Conservation (phyloP, 2,888 invertebrate genomes). For the Coelopa pilipes region DNA sequence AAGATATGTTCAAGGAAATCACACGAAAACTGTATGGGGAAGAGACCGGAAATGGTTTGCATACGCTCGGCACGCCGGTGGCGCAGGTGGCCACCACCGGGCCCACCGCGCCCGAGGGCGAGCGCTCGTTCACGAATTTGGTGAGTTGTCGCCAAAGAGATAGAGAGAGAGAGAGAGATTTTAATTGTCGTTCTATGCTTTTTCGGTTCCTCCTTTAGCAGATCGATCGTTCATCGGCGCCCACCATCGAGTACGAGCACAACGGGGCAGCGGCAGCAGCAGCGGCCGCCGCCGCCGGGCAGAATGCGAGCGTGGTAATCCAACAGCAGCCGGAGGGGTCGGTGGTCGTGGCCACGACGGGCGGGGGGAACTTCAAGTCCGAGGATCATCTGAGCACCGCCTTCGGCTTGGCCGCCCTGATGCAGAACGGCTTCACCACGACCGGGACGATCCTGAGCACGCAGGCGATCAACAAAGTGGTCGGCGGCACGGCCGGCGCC, state of each 20-base stretch:
- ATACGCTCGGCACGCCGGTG: conserved; percentile 67
- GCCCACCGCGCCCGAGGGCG: conserved; percentile 67
- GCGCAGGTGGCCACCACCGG: conserved; percentile 67
- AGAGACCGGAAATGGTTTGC: conserved; percentile 71
- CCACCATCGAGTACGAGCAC: conserved; percentile 66
- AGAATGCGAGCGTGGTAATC: conserved; percentile 52
- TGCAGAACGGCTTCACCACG: conserved; percentile 72
- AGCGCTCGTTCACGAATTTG: conserved; percentile 67
- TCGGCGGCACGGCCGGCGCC: conserved; percentile 50
- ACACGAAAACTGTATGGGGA: conserved; percentile 91
- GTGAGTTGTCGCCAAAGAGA: conserved; percentile 60
- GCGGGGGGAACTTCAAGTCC: conserved; percentile 70
- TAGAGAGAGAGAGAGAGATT: too few relatives aligned
- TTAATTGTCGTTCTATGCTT: neutral
- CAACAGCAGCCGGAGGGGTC: conserved; percentile 54
- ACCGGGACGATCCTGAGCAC: conserved; percentile 71
- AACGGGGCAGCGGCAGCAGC: conserved; percentile 54
- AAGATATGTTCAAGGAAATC: conserved; percentile 82
- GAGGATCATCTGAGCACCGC: conserved; percentile 79
- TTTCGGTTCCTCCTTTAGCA: conserved; percentile 48
- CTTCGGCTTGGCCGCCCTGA: conserved; percentile 79
- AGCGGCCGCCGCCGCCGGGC: conserved; percentile 47
- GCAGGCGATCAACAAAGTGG: conserved; percentile 63
- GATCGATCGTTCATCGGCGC: conserved; percentile 66
- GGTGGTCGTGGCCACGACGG: conserved; percentile 53